Evolutionary conservation across 2,888 invertebrate species (phyloP), one percentile per base, ranked within the genome.

Genomic region (Rhorus exstirpatorius): DNA sequence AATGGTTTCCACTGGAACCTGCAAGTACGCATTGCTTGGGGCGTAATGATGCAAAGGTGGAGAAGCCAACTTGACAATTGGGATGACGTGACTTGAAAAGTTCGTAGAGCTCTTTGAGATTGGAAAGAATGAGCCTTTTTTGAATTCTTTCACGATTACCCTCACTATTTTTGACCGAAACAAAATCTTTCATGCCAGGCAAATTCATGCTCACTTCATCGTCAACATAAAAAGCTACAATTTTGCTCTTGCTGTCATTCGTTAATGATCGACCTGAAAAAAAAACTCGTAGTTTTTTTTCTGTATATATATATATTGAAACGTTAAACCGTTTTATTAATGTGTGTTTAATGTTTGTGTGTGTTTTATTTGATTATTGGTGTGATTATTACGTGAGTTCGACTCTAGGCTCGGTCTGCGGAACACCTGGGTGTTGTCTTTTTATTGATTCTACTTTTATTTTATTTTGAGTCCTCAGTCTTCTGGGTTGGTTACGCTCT

Each of bases 181-280:
- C 17, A 24, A 38, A 65, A 65, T 75, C 65, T 46, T 75, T 65
- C 24, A 24, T 63, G 35, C 65, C 51, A 12, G 75, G 75, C 65
- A 65, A 10, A 6, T 1, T n/a, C 12, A 21, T 58, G 21, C 65
- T 65, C 3, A 21, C 2, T 7, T 53, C 14, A 38, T 74, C 51
- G 31, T 35, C 38, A 2, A 4, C 17, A 24, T 51, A 63, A 35
- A 49, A 58, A 4, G 21, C 17, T 0, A 72, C 12, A 3, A 72
- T 24, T 12, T 51, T 19, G 17, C 12, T 21, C 17, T 49, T 60
- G 26, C 10, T 26, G 14, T 38, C 55, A 38, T 51, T n/a, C n/a
- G n/a, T n/a, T n/a, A n/a, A n/a, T n/a, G n/a, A n/a, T n/a, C n/a
- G n/a, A n/a, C n/a, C n/a, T 44, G 24, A 38, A 38, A 24, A 38